phyloP scores from a whole-genome alignment of 1,140 invertebrate genomes.

The Pollicipes pollicipes region DNA sequence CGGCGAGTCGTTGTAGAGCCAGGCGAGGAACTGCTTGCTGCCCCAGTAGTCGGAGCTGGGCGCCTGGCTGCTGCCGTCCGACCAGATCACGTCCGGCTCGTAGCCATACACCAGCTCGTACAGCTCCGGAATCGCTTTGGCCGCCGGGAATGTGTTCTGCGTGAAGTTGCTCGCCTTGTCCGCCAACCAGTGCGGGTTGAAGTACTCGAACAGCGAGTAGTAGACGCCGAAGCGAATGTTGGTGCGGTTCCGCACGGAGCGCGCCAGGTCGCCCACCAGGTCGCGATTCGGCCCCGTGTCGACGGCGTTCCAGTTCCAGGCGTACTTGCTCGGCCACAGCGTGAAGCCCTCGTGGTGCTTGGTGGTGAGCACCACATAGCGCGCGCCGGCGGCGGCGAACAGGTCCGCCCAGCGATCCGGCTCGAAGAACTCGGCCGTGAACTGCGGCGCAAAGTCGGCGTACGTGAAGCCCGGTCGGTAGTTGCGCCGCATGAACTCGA shows the following conservation, averaged over 20 bases:
- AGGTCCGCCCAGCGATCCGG: conserved; percentile 53
- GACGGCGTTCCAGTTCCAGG: conserved; percentile 21
- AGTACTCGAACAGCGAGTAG: conserved; percentile 83
- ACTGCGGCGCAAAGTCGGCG: conserved; percentile 64
- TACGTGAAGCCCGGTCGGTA: conserved; percentile 64
- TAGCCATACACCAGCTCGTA: conserved; percentile 47
- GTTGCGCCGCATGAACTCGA: conserved; percentile 29
- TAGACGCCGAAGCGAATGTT: conserved; percentile 62
- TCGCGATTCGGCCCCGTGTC: conserved; percentile 71
- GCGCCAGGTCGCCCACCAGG: conserved; percentile 47
- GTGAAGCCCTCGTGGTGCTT: conserved; percentile 57
- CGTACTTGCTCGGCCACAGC: conserved; percentile 10
- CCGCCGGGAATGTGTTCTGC: conserved; percentile 27
- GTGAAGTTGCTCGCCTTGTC: conserved; percentile 50
- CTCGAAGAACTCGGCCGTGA: conserved; percentile 62
- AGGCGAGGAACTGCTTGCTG: conserved; percentile 44
- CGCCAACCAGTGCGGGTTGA: conserved; percentile 57
- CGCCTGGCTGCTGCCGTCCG: conserved; percentile 49
- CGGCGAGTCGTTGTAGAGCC: conserved; percentile 88
- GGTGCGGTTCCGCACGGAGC: conserved; percentile 37
- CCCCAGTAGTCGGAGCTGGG: conserved; percentile 44
- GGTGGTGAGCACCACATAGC: conserved; percentile 64
- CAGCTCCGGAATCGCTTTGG: conserved; percentile 33
- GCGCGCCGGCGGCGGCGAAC: conserved; percentile 55
- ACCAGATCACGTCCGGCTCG: conserved; percentile 70